A percentile compares a stretch with the other conserved stretches of the same genome.
Conservation (phyloP, 2,797 vertebrate species). For the Gymnothorax reevesii region DNA sequence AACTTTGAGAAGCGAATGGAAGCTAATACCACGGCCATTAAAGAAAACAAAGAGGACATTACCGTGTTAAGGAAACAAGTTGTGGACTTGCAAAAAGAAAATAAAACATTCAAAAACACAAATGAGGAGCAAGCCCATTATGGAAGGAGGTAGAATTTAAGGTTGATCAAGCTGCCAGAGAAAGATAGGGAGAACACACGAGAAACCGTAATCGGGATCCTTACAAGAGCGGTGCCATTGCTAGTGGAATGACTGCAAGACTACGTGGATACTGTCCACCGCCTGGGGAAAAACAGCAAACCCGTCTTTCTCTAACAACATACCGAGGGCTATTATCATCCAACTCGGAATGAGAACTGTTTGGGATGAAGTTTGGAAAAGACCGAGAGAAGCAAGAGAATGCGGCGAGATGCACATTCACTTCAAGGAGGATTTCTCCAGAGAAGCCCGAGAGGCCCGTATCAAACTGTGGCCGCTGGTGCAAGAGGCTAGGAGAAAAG, state of each 20-base stretch:
- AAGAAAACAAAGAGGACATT: slow-evolving; percentile 22
- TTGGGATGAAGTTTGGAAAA: slow-evolving; percentile 27
- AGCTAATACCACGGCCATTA: slow-evolving; percentile 9
- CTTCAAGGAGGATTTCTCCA: too few relatives aligned
- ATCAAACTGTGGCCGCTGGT: too few relatives aligned
- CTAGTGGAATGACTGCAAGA: slow-evolving; percentile 26
- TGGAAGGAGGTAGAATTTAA: slow-evolving; percentile 11
- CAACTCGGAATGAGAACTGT: slow-evolving; percentile 32
- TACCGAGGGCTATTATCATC: too few relatives aligned
- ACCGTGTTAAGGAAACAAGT: not conserved
- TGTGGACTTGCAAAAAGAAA: not conserved
- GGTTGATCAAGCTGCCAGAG: slow-evolving; percentile 19
- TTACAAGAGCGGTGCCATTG: slow-evolving; percentile 22
- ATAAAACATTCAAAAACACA: not conserved
- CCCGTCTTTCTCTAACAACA: too few relatives aligned
- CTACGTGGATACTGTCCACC: slow-evolving; percentile 36
- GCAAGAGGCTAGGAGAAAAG: too few relatives aligned
- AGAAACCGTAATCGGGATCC: slow-evolving; percentile 27
- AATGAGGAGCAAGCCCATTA: not conserved
- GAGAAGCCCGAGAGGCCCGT: too few relatives aligned
- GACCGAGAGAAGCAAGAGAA: too few relatives aligned
- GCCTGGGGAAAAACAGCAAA: slow-evolving; percentile 22
- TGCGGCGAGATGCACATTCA: too few relatives aligned
- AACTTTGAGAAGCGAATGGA: slow-evolving; percentile 5
- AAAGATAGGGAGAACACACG: not conserved